A percentile compares a stretch with the other conserved stretches of the same genome.
These are phyloP conservation scores for Corydoras sp. DNA, from an alignment of 2,113 vertebrate species.

Conservation along the genomic window DNA sequence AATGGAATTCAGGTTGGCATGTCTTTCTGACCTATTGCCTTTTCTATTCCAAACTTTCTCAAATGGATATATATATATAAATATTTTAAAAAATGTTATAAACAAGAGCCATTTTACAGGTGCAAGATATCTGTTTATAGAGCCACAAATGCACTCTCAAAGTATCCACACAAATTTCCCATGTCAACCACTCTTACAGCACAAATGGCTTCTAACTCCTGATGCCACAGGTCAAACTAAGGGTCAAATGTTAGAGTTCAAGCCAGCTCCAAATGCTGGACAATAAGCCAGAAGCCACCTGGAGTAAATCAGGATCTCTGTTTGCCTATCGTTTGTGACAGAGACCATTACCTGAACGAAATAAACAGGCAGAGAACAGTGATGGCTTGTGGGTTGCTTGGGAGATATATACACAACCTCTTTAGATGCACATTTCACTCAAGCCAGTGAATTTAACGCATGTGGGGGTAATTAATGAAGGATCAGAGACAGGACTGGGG, in stretches of 20 bases:
- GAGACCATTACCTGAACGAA: slow-evolving; percentile 57
- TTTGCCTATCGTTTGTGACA: slow-evolving; percentile 59
- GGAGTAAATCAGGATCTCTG: slow-evolving; percentile 63
- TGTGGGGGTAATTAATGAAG: slow-evolving; percentile 60
- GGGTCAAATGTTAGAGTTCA: slow-evolving; percentile 57
- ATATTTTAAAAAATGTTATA: not conserved
- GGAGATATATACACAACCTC: slow-evolving; percentile 40
- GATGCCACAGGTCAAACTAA: slow-evolving; percentile 46
- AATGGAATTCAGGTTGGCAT: not conserved
- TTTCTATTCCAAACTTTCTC: slow-evolving; percentile 14
- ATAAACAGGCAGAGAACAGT: slow-evolving; percentile 55
- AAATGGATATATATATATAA: not conserved
- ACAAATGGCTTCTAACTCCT: slow-evolving; percentile 51
- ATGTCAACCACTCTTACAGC: slow-evolving; percentile 49
- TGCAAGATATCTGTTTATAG: slow-evolving; percentile 42
- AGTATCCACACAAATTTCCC: slow-evolving; percentile 45
- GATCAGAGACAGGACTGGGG: slow-evolving; percentile 40
- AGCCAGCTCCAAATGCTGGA: slow-evolving; percentile 58
- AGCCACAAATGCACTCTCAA: slow-evolving; percentile 42
- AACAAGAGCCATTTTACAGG: not conserved
- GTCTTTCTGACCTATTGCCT: not conserved
- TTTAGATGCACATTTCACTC: slow-evolving; percentile 52
- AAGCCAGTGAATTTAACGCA: slow-evolving; percentile 39
- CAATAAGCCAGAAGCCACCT: slow-evolving; percentile 66
- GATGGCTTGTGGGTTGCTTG: slow-evolving; percentile 55